Conservation (phyloP, 2,797 vertebrate genomes). For the Poecilia gillii region DNA sequence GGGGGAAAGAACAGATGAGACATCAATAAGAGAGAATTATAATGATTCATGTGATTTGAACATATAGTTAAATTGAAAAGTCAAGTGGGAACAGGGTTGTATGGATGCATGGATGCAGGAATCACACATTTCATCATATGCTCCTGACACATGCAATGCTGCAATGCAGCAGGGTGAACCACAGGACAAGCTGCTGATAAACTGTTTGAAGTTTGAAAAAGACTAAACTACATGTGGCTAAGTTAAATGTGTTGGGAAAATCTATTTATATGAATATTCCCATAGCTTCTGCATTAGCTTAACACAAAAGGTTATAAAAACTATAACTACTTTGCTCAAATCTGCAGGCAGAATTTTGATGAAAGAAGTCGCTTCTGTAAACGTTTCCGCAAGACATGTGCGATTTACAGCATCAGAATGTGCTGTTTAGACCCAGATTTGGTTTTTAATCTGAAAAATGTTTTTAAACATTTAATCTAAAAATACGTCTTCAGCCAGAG, state of each 20-base stretch:
- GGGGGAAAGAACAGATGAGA: constrained; percentile 9
- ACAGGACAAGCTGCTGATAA: constrained; percentile 65
- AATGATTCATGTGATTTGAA: constrained; percentile 43
- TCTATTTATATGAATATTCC: constrained; percentile 60
- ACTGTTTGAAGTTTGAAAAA: constrained; percentile 60
- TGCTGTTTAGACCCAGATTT: background rate
- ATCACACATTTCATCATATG: constrained; percentile 52
- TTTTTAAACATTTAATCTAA: background rate
- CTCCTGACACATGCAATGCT: constrained; percentile 38
- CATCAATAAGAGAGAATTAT: constrained; percentile 9
- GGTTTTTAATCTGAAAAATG: background rate
- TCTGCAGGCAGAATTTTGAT: constrained; percentile 51
- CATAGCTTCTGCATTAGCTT: constrained; percentile 64
- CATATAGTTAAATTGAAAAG: constrained; percentile 49
- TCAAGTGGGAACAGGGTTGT: constrained; percentile 38
- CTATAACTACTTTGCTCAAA: constrained; percentile 50
- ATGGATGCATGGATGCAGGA: constrained; percentile 25
- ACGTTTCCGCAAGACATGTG: constrained; percentile 21
- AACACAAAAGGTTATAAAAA: constrained; percentile 59
- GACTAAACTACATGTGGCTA: constrained; percentile 49
- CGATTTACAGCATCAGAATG: constrained; percentile 24
- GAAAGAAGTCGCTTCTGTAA: constrained; percentile 34
- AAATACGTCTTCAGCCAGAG: background rate
- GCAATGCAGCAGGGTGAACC: constrained; percentile 55
- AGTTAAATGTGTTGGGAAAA: constrained; percentile 52